Evolutionary conservation across 2,113 vertebrate species (phyloP), one percentile per base, ranked within the genome.

Genomic region (Epinephelus fuscoguttatus): DNA sequence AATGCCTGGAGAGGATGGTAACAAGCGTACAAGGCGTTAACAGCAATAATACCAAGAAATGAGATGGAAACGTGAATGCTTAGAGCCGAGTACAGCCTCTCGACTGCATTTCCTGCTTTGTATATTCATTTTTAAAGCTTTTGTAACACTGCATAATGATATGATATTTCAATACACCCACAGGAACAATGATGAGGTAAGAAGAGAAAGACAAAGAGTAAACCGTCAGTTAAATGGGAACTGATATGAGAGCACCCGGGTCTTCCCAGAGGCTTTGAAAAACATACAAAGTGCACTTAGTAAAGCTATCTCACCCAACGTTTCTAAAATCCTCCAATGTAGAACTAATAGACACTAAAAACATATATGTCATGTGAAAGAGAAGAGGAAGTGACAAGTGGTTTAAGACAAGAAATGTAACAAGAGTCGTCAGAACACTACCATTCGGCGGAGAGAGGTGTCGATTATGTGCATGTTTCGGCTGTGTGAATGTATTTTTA

Each of bases 231-330:
- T 80, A 68, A 88, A 80, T 70, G 57, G 57, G 75, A 93, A 89
- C 64, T 57, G 90, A 90, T 86, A 91, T 82, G 89, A 88, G 71
- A 84, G 82, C 78, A 14, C 27, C 84, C 18, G 47, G 90, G 84
- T 72, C 64, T 62, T 88, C 70, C 81, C 77, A 66, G 80, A 91
- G 60, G 88, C 62, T 91, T 92, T 88, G 77, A 88, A 92, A 93
- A 93, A 91, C 85, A 91, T 92, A 91, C 93, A 95, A 95, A 95
- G 95, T 95, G 95, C 95, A 95, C 92, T 95, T 95, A 92, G 88
- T 95, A 94, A 95, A 95, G 94, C 94, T 94, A 94, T 94, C 88
- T 88, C 80, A 89, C 89, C 90, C 87, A 88, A 85, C 57, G 56
- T 83, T 82, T 90, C 86, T 88, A 90, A 87, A 84, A 80, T 60